phyloP scores from a whole-genome alignment of 2,113 vertebrate genomes.

The Odontesthes bonariensis region DNA sequence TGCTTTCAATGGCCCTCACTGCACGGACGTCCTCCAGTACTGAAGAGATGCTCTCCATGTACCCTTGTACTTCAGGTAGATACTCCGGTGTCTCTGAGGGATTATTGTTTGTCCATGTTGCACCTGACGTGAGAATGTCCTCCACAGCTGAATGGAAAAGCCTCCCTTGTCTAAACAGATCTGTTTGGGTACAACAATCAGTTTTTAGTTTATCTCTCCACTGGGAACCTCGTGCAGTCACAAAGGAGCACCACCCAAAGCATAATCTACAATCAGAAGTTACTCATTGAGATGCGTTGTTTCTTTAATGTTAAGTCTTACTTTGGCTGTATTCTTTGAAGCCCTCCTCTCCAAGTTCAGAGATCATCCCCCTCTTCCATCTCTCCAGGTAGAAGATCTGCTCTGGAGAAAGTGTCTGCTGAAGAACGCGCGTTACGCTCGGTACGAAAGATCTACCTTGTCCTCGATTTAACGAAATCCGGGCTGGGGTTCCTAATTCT shows the following conservation, averaged over 20 bases:
- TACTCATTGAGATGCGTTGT: neutral
- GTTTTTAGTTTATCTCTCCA: neutral
- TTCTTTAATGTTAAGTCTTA: constrained; percentile 58
- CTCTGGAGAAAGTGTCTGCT: constrained; percentile 89
- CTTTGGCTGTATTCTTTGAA: constrained; percentile 90
- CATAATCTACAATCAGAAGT: neutral
- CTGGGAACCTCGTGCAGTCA: neutral
- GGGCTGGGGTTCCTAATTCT: constrained; percentile 69
- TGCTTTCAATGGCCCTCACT: constrained; percentile 91
- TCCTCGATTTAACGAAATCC: constrained; percentile 76
- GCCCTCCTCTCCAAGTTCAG: constrained; percentile 90
- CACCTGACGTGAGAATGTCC: constrained; percentile 75
- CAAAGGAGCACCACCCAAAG: neutral
- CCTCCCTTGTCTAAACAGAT: constrained; percentile 90
- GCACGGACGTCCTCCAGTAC: constrained; percentile 86
- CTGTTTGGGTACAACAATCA: constrained; percentile 71
- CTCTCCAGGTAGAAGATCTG: constrained; percentile 90
- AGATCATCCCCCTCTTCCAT: constrained; percentile 91
- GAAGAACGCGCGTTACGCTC: constrained; percentile 92
- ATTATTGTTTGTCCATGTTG: constrained; percentile 42
- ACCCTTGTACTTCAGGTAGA: constrained; percentile 76
- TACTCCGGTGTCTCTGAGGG: constrained; percentile 20
- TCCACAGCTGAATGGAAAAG: constrained; percentile 90
- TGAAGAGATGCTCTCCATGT: constrained; percentile 87
- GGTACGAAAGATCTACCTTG: constrained; percentile 64